Base-by-base conservation (phyloP, 2,113 vertebrate genomes). In the Gallinago paraguaiae region DNA sequence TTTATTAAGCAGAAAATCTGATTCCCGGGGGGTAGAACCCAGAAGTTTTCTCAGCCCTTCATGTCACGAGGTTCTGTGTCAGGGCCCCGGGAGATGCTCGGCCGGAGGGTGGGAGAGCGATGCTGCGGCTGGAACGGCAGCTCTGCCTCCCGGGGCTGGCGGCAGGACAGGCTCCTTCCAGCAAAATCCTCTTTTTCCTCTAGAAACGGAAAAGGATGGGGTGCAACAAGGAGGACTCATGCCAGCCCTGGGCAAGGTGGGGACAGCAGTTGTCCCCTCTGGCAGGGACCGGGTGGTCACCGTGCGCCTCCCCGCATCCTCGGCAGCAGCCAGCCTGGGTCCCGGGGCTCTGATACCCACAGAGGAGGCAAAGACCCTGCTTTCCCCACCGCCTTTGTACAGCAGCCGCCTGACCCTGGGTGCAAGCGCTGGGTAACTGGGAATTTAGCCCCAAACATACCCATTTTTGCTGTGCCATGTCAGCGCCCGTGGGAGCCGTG, bases 1-100 rank as follows among this genome's bases (percentile, higher is more conserved):
- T 88, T 96, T 96, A 85, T 94, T 94, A 68, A 82, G 86, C 88
- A 95, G 93, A 89, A 93, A 94, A 93, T 93, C 63, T 82, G 46
- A 39, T 77, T 88, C 82, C 39, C 2, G 6, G 20, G 43, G 25
- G 46, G 12, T 83, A 82, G 89, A 92, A 46, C 83, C 24, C 60
- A 33, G 88, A 86, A 67, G 60, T 71, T 90, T 89, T 92, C 39
- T 74, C 68, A 91, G 35, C 76, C 84, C 92, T 94, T 95, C 60
- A 41, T 90, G 79, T 78, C 51, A 31, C 41, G 88, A 88, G 79
- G 61, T 83, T 95, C 61, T 74, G 33, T 90, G 68, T 82, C 43
- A 17, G 75, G 41, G 64, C 85, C 23, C 46, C 37, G 80, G 53
- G 59, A 39, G 78, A 85, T 56, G 31, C 70, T 64, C 57, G 71